Base-by-base conservation (phyloP, 2,888 invertebrate species). In the Ametastegia equiseti region DNA sequence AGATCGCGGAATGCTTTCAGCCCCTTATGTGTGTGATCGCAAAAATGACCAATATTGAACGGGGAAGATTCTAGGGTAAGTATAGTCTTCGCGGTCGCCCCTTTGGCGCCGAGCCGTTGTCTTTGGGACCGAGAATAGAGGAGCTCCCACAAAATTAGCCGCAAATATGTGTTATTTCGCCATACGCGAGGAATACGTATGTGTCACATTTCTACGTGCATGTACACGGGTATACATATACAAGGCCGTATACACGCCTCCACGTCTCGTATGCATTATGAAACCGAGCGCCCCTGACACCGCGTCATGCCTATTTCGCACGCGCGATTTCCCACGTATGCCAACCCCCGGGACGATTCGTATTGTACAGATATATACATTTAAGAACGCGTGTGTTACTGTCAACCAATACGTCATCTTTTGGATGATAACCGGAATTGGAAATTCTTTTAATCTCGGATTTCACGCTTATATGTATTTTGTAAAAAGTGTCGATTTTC, bases 291-390 rank as follows among this genome's bases (percentile, higher is more conserved):
- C 86, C 77, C 77, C 60, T 78, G 77, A 60, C 57, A 78, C 39
- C 27, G 60, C 77, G 81, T 83, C 83, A 84, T 86, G 86, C 84
- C 85, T 83, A 84, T 86, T 86, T 84, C 85, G 86, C 90, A 89
- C 88, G 88, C 88, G 88, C 86, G 83, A 88, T 89, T 90, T 90
- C 90, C 88, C 90, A 90, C 90, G 89, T 89, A 84, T 84, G 87
- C 86, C 84, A 78, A 57, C 77, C 77, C 54, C 73, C 73, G 27
- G 11, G 69, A 45, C 50, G 71, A 45, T 71, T 13, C 45, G n/a
- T 9, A n/a, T 60, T 23, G 9, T 54, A 54, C n/a, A 54, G 2
- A 15, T 47, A 11, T 47, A 15, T 47, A 15, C n/a, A 15, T 15
- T 7, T 5, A 7, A 19, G 57, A 57, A 67, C 65, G 19, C 33